Conservation (phyloP, 2,113 vertebrate genomes). For the Silurus asotus region DNA sequence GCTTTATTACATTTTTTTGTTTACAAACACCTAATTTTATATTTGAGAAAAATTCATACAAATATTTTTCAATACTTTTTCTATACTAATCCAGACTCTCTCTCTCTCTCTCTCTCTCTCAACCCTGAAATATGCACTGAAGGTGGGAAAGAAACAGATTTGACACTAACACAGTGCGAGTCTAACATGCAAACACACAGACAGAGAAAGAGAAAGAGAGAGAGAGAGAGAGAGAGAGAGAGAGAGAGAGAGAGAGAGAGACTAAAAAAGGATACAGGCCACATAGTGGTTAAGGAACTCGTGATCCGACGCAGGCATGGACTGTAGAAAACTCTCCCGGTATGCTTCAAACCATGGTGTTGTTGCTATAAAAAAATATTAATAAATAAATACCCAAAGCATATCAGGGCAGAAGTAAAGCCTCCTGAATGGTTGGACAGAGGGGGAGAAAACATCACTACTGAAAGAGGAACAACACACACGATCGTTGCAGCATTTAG, state of each 20-base stretch:
- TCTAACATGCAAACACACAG: not conserved
- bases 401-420: not conserved
- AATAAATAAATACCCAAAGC: too few species aligned
- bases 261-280: conserved; percentile 91
- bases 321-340: conserved; percentile 93
- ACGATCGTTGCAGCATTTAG: not conserved
- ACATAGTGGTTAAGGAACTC: conserved; percentile 98
- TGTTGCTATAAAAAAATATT: conserved; percentile 83
- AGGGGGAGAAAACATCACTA: not conserved
- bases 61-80: too few species aligned
- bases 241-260: not conserved
- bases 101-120: too few species aligned
- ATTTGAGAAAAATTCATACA: too few species aligned
- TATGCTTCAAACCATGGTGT: conserved; percentile 98
- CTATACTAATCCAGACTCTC: too few species aligned
- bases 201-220: not conserved
- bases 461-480: not conserved
- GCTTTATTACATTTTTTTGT: too few species aligned
- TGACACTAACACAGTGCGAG: not conserved
- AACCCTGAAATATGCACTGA: too few species aligned
- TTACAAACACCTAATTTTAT: too few species aligned
- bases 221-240: not conserved
- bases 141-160: not conserved
- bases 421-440: not conserved
- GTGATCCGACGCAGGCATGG: conserved; percentile 92